A percentile compares a stretch with the other conserved stretches of the same genome.
phyloP scores from a whole-genome alignment of 2,113 vertebrate species.

The Cathartes aura region DNA sequence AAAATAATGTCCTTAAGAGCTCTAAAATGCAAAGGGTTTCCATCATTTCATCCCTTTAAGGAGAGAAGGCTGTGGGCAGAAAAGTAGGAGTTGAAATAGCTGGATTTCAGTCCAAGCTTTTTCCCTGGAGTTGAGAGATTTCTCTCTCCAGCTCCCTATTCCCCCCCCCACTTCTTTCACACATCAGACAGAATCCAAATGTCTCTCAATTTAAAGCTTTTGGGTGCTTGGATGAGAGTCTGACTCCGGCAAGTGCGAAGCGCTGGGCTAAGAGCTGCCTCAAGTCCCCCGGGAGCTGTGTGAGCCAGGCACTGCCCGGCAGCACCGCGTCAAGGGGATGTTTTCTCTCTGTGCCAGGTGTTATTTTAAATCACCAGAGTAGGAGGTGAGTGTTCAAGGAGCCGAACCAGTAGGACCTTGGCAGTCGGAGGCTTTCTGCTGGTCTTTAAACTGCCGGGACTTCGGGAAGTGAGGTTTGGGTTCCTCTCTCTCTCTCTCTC shows the following conservation, averaged over 20 bases:
- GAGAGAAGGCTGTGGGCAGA: not conserved
- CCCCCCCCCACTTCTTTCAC: not conserved
- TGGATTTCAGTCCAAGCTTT: slow-evolving; percentile 4
- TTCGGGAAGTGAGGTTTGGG: not conserved
- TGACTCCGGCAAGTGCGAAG: not conserved
- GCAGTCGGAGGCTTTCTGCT: not conserved
- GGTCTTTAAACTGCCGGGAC: not conserved
- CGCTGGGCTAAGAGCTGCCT: not conserved
- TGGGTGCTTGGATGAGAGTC: not conserved
- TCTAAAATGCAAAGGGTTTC: not conserved
- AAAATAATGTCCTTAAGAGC: not conserved
- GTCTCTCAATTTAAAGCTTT: not conserved
- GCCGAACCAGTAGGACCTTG: rapidly evolving
- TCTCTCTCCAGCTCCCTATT: not conserved
- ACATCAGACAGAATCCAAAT: not conserved
- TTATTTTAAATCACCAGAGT: rapidly evolving
- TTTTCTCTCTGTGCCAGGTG: rapidly evolving
- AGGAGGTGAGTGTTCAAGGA: not conserved
- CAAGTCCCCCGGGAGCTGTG: rapidly evolving
- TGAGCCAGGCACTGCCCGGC: not conserved
- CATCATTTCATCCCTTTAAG: not conserved
- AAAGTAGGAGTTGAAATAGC: slow-evolving; percentile 20
- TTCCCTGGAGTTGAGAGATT: not conserved
- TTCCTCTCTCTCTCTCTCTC: rapidly evolving
- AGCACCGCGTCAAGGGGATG: rapidly evolving